A percentile compares a stretch with the other conserved stretches of the same genome.
These are phyloP conservation scores for Entelurus aequoreus DNA, from an alignment of 2,113 vertebrate species.

Conservation along the genomic window DNA sequence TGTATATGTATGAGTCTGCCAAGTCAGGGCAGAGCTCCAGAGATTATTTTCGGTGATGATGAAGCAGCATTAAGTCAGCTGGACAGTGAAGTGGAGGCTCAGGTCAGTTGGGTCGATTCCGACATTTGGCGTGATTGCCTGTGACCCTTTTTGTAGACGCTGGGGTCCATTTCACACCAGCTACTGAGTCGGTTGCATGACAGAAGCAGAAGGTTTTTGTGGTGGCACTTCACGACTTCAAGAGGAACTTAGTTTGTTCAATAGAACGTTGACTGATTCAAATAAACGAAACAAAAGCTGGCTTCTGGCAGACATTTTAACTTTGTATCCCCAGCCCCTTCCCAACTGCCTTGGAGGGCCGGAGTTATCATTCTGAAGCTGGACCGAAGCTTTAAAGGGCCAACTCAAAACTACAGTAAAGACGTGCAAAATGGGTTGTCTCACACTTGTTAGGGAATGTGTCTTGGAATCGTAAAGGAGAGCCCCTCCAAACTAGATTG, in stretches of 20 bases:
- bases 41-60: constrained; percentile 31
- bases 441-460: not conserved
- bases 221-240: too few species aligned
- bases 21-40: too few species aligned
- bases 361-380: not conserved
- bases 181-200: constrained; percentile 8
- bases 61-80: constrained; percentile 36
- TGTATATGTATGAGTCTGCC: too few species aligned
- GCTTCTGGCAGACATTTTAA: too few species aligned
- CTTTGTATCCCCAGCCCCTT: too few species aligned
- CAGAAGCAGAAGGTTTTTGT: not conserved
- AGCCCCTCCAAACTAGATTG: not conserved
- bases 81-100: constrained; percentile 31
- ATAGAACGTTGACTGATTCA: too few species aligned
- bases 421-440: not conserved
- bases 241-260: too few species aligned
- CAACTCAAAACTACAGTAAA: not conserved
- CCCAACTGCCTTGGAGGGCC: too few species aligned
- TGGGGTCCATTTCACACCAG: constrained; percentile 28
- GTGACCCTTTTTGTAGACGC: not conserved
- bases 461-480: not conserved
- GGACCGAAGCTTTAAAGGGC: not conserved
- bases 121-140: constrained; percentile 26
- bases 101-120: constrained; percentile 45
- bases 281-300: too few species aligned